These are phyloP conservation scores for Staurois parvus DNA, from an alignment of 2,797 vertebrate genomes.

Conservation along the genomic window DNA sequence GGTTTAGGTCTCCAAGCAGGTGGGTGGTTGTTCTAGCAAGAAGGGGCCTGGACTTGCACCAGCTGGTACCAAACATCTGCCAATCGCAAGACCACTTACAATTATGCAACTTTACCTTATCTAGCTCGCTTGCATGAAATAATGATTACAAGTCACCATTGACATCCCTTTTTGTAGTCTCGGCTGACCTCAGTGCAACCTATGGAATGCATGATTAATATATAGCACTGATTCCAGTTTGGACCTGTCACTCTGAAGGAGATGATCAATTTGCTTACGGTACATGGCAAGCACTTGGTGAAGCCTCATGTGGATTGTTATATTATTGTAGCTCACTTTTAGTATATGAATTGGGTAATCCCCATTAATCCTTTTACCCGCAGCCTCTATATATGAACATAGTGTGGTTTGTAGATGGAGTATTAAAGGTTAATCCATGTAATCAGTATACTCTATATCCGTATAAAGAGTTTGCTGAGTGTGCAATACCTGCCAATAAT, in stretches of 20 bases:
- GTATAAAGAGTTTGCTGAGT: constrained; percentile 31
- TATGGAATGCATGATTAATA: neutral
- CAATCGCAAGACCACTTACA: no score
- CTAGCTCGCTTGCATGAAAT: no score
- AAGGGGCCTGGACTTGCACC: no score
- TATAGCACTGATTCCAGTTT: neutral
- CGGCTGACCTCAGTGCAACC: neutral
- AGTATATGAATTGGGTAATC: constrained; percentile 30
- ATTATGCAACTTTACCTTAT: no score
- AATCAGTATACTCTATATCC: constrained; percentile 33
- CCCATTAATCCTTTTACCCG: constrained; percentile 28
- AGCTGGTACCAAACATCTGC: no score
- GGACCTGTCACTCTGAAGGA: neutral
- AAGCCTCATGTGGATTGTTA: neutral
- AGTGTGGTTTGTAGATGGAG: constrained; percentile 30
- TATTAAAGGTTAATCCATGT: constrained; percentile 45
- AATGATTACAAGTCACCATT: neutral
- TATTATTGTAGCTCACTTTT: neutral
- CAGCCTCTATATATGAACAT: constrained; percentile 24
- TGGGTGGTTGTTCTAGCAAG: no score
- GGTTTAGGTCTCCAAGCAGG: no score
- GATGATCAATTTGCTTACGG: neutral
- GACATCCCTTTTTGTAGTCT: neutral
- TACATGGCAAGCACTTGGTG: neutral
- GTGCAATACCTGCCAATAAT: constrained; percentile 39